Percentiles rank a stretch among this genome's conserved stretches.
phyloP scores from a whole-genome alignment of 2,797 vertebrate genomes.

The Morus bassanus region DNA sequence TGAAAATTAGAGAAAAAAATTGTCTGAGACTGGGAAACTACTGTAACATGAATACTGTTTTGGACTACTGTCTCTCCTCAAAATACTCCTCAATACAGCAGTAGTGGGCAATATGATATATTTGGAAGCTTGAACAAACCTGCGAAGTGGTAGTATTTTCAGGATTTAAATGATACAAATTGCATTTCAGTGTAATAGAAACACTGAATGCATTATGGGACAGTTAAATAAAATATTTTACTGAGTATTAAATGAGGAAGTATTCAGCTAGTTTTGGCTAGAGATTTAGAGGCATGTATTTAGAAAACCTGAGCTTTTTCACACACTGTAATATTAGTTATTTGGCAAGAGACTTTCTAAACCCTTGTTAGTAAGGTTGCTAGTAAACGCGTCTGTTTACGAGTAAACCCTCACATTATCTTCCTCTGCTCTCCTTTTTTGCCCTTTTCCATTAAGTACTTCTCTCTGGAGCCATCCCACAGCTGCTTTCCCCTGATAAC shows the following conservation, averaged over 20 bases:
- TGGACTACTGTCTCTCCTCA: not conserved
- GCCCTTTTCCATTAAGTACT: not conserved
- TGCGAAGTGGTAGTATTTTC: not conserved
- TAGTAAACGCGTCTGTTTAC: constrained; percentile 8
- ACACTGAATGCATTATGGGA: constrained; percentile 33
- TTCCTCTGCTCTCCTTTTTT: not conserved
- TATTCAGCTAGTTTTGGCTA: constrained; percentile 45
- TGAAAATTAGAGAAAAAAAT: not conserved
- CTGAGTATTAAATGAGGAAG: constrained; percentile 34
- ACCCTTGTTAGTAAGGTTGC: constrained; percentile 29
- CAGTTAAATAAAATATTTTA: constrained; percentile 39
- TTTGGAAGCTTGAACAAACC: constrained; percentile 22
- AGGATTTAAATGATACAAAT: constrained; percentile 17
- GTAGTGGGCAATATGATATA: not conserved
- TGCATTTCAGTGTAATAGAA: constrained; percentile 5
- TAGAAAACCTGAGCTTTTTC: constrained; percentile 48
- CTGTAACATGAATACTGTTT: not conserved
- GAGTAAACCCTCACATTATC: constrained; percentile 22
- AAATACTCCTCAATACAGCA: not conserved
- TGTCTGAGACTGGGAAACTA: not conserved
- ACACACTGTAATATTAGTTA: constrained; percentile 5
- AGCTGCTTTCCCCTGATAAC: not conserved
- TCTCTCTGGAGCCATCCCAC: not conserved
- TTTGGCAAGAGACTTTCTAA: constrained; percentile 27
- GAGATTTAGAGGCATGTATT: not conserved